Conservation (phyloP, 2,113 vertebrate species). For the Crotalus horridus region DNA sequence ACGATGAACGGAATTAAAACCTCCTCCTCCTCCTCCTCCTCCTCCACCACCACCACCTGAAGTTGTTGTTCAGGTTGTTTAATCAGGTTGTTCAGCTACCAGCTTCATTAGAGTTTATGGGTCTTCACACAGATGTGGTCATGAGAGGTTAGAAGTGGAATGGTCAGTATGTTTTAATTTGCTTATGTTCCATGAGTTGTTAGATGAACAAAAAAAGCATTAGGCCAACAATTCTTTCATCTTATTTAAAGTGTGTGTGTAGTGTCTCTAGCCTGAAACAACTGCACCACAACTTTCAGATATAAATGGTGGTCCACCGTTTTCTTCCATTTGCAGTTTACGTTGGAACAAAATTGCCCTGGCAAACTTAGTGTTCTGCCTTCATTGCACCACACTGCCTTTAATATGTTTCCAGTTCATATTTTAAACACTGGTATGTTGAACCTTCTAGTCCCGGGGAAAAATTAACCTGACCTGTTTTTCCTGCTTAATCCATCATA, state of each 20-base stretch:
- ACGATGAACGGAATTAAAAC: neutral
- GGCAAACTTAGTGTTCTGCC: neutral
- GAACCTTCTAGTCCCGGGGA: neutral
- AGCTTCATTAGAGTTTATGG: neutral
- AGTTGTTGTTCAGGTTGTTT: neutral
- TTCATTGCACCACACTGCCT: neutral
- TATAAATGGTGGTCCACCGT: neutral
- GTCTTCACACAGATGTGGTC: neutral
- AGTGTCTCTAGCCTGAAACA: neutral
- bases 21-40: neutral
- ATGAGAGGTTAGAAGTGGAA: neutral
- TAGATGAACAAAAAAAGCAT: neutral
- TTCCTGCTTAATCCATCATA: neutral
- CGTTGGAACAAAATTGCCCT: neutral
- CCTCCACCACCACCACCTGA: neutral
- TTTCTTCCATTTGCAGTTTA: neutral
- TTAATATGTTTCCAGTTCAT: neutral
- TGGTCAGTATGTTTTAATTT: too few relatives aligned
- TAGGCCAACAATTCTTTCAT: neutral
- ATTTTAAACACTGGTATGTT: neutral
- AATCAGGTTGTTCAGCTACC: neutral
- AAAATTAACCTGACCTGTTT: neutral
- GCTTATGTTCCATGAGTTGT: neutral
- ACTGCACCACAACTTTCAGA: neutral
- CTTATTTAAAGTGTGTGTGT: neutral